Percentiles rank a stretch among this genome's conserved stretches.
These are phyloP conservation scores for Drosophila infuscata DNA, from an alignment of 2,888 invertebrate species.

Conservation along the genomic window DNA sequence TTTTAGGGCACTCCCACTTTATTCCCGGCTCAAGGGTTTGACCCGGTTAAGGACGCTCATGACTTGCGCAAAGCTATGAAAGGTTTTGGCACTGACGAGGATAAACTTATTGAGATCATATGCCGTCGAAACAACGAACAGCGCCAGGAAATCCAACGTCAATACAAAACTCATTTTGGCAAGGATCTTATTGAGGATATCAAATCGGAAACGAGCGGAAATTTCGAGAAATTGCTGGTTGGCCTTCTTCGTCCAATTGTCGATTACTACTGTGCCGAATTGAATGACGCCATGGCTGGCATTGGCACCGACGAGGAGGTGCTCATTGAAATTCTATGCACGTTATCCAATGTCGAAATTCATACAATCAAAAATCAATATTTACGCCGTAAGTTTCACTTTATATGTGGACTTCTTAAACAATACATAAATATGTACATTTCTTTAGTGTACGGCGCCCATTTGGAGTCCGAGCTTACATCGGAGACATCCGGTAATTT, in stretches of 20 bases:
- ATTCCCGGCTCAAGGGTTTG: conserved; percentile 90
- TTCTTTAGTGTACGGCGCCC: conserved; percentile 90
- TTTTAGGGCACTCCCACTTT: conserved; percentile 88
- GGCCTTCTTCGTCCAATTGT: conserved; percentile 94
- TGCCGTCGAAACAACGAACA: conserved; percentile 93
- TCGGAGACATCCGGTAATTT: conserved; percentile 97
- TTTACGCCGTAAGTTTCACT: conserved; percentile 88
- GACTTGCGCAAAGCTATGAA: conserved; percentile 95
- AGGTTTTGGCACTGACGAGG: conserved; percentile 95
- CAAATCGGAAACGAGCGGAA: conserved; percentile 95
- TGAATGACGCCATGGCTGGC: conserved; percentile 93
- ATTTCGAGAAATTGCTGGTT: conserved; percentile 93
- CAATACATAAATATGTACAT: neutral
- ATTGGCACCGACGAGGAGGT: conserved; percentile 94
- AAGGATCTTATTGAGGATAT: conserved; percentile 92
- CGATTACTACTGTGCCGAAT: conserved; percentile 92
- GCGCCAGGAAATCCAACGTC: conserved; percentile 87
- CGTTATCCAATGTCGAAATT: conserved; percentile 94
- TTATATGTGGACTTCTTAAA: neutral
- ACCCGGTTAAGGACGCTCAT: conserved; percentile 92
- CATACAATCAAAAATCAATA: conserved; percentile 92
- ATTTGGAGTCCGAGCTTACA: conserved; percentile 92
- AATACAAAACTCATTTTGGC: conserved; percentile 85
- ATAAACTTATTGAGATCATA: conserved; percentile 93
- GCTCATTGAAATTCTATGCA: conserved; percentile 95